A percentile compares a stretch with the other conserved stretches of the same genome.
Conservation (phyloP, 1,140 invertebrate genomes). For the Theocolax elegans region DNA sequence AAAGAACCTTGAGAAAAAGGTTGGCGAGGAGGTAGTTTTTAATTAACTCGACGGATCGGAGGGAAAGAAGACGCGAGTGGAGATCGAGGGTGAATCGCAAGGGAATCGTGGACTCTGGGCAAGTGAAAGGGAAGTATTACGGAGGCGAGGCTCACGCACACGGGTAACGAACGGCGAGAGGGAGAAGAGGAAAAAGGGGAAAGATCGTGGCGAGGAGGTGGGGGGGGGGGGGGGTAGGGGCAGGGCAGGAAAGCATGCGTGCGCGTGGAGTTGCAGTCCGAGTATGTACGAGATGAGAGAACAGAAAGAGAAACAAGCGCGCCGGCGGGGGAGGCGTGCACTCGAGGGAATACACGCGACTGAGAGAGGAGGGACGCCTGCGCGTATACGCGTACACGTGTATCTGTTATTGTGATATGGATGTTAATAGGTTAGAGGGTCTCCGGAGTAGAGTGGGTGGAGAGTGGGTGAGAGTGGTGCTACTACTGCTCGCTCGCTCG, state of each 20-base stretch:
- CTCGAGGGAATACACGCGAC: slow-evolving; percentile 31
- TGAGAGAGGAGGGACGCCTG: slow-evolving; percentile 25
- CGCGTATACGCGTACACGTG: slow-evolving; percentile 47
- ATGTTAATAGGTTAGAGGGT: slow-evolving; percentile 66
- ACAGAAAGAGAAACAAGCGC: neutral
- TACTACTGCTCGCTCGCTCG: no score
- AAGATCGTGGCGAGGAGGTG: no score
- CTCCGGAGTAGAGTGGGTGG: slow-evolving; percentile 58
- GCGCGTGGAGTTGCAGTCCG: neutral
- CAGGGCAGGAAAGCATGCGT: neutral
- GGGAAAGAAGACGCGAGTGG: neutral
- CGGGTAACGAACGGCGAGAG: no score
- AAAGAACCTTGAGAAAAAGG: neutral
- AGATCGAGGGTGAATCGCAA: neutral
- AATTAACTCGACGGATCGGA: no score
- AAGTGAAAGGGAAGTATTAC: neutral
- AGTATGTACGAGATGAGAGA: no score
- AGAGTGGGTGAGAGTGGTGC: no score
- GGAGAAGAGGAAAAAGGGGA: neutral
- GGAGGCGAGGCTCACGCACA: no score
- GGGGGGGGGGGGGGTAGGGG: neutral
- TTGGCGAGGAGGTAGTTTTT: neutral
- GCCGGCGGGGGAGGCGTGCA: neutral
- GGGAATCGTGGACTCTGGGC: neutral
- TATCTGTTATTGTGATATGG: slow-evolving; percentile 63